phyloP scores from a whole-genome alignment of 2,888 invertebrate species.

The Rhopalosiphum nymphaeae region DNA sequence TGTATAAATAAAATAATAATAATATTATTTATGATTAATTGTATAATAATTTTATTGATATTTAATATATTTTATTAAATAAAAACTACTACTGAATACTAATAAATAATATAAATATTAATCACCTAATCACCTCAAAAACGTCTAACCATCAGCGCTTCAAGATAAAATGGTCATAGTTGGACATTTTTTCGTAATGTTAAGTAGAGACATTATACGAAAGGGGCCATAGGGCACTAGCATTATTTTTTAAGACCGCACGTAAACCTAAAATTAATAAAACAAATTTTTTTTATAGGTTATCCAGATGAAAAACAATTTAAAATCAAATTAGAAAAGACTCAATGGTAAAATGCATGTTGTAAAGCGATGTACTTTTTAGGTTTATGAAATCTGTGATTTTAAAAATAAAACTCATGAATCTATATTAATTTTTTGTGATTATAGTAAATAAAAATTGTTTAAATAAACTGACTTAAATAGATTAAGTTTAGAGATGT shows the following conservation, averaged over 20 bases:
- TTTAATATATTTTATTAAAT: not conserved
- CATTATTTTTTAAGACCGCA: not conserved
- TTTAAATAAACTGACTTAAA: not conserved
- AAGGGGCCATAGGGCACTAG: rapidly evolving
- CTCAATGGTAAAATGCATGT: slow-evolving; percentile 25
- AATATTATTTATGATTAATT: not conserved
- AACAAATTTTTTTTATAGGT: not conserved
- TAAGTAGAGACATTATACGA: not conserved
- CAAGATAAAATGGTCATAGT: not conserved
- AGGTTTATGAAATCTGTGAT: slow-evolving; percentile 33
- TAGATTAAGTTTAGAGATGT: not conserved
- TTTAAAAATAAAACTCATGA: slow-evolving; percentile 8
- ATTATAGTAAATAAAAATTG: not conserved
- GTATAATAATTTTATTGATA: not conserved
- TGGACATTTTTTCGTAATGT: not conserved
- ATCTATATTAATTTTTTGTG: not conserved
- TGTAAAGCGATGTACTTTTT: not conserved
- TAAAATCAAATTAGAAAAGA: slow-evolving; percentile 45
- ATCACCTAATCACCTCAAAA: not conserved
- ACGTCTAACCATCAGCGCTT: not conserved
- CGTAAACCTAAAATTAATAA: not conserved
- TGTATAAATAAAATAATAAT: not conserved
- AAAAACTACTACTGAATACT: not conserved
- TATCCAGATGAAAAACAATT: slow-evolving; percentile 32
- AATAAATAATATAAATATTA: not conserved